Evolutionary conservation across 2,888 invertebrate species (phyloP).

Genomic region (Troglohyphantes excavatus): DNA sequence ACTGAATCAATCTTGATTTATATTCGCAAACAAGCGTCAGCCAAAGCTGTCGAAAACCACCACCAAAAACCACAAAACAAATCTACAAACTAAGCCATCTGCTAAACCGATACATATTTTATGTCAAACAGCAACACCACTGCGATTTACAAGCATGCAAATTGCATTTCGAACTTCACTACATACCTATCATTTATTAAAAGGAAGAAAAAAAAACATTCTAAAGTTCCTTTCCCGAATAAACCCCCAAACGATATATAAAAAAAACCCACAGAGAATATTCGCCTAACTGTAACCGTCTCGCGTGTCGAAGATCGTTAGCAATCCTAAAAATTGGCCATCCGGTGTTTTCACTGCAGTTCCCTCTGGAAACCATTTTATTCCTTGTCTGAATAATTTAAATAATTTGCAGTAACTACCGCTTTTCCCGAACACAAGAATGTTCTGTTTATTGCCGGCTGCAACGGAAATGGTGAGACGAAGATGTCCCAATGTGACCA

Average conservation of each 20-base stretch:
- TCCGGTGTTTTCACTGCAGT: constrained; percentile 4
- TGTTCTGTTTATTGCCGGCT: constrained; percentile 29
- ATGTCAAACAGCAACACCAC: neutral
- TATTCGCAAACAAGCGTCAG: neutral
- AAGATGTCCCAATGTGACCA: neutral
- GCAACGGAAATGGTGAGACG: neutral
- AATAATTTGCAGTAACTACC: constrained; percentile 43
- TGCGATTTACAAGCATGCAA: constrained; percentile 3
- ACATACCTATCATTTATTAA: constrained; percentile 17
- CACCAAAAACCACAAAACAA: neutral
- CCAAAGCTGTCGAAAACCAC: neutral
- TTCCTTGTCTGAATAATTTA: constrained; percentile 42
- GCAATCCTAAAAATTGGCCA: neutral
- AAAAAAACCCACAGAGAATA: neutral
- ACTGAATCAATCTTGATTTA: too few species aligned
- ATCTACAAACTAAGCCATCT: neutral
- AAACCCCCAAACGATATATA: neutral
- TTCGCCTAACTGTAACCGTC: constrained; percentile 3
- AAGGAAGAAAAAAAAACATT: constrained; percentile 16
- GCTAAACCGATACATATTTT: constrained; percentile 10
- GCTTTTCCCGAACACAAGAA: neutral
- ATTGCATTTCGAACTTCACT: constrained; percentile 14
- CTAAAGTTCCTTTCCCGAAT: neutral
- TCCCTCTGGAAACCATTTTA: neutral
- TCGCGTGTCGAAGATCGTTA: constrained; percentile 33